Evolutionary conservation across 2,888 invertebrate species (phyloP), one percentile per base, ranked within the genome.

Genomic region (Lysandra bellargus): DNA sequence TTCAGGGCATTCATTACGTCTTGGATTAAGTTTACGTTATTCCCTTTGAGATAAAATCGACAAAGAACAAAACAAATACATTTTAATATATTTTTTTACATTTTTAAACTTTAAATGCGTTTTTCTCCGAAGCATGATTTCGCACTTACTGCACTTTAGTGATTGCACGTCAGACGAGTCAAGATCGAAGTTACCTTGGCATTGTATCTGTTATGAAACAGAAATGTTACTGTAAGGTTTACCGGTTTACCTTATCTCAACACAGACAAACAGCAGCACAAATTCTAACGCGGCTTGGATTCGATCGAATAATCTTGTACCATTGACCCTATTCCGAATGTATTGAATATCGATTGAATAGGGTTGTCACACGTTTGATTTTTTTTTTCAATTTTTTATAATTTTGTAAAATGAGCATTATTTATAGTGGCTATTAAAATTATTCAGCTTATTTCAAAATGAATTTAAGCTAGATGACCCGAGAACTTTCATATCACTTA

Each of bases 241-340:
- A 33, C 37, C 49, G 73, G 57, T 40, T 14, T 78, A 30, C n/a
- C n/a, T 44, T 78, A 33, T 72, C 49, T 78, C 1, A 7, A 78
- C 14, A 49, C 49, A 49, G 69, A 23, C 49, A 40, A 37, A 49
- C 17, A 80, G 77, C 77, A 80, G 79, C 80, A 80, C 77, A 80
- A 75, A 80, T 81, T 80, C 81, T 81, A 81, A 82, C 82, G 81
- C 82, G 80, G 82, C 82, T 81, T 81, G 57, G 17, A 57, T 57
- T 57, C 57, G 81, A 82, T 82, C 81, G 81, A 83, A 78, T 81
- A 83, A 81, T 84, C 81, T 81, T 81, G 83, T 82, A 83, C 83
- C 84, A 84, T 85, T 85, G 84, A 83, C 84, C 84, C 82, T 83
- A 84, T 85, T 85, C 82, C 79, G 80, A 79, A 80, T 77, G 81